Percentiles rank a stretch among this genome's conserved stretches.
Conservation (phyloP, 2,797 vertebrate species). For the Sciurus carolinensis region DNA sequence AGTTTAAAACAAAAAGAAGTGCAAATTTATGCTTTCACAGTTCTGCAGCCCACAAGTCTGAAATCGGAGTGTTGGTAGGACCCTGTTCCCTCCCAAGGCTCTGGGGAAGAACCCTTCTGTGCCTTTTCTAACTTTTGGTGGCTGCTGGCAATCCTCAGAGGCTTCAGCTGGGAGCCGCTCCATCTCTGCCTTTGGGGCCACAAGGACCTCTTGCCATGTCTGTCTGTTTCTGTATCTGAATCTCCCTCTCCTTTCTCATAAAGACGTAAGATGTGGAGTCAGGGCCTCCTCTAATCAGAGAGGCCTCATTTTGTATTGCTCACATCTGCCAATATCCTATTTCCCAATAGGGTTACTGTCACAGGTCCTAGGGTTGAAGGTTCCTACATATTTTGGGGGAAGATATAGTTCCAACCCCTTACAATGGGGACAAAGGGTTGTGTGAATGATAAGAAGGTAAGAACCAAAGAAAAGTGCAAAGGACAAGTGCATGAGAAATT, state of each 20-base stretch:
- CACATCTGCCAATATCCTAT: neutral
- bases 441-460: neutral
- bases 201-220: neutral
- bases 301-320: neutral
- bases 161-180: too few species aligned
- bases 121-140: neutral
- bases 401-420: neutral
- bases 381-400: neutral
- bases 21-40: neutral
- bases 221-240: neutral
- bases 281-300: neutral
- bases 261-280: neutral
- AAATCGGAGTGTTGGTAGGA: neutral
- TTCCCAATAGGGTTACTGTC: neutral
- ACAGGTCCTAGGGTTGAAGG: neutral
- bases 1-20: slow-evolving; percentile 7
- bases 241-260: neutral
- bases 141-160: neutral
- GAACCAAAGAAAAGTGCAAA: neutral
- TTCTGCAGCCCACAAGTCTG: neutral
- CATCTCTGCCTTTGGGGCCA: neutral
- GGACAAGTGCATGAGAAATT: neutral
- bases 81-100: neutral
- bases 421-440: neutral
- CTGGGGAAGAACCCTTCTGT: neutral